These are phyloP conservation scores for Erebia epiphron DNA, from an alignment of 2,888 invertebrate genomes.

Conservation along the genomic window DNA sequence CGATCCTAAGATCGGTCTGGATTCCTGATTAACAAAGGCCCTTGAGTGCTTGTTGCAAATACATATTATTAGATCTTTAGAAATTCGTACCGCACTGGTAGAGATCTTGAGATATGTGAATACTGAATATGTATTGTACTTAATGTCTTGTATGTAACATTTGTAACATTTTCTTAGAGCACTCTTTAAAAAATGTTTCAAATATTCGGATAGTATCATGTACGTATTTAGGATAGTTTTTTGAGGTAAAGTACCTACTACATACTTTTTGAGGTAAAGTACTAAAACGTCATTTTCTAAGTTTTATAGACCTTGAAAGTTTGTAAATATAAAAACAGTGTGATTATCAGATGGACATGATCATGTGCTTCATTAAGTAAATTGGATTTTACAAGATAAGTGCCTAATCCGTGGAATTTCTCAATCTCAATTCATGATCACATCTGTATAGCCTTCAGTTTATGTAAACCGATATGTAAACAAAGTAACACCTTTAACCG, in stretches of 20 bases:
- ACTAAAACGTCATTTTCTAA: not conserved
- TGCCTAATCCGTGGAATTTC: not conserved
- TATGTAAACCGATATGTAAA: not conserved
- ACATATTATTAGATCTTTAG: slow-evolving; percentile 3
- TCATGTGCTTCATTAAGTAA: slow-evolving; percentile 2
- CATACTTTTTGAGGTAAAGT: too few relatives aligned
- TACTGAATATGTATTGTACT: not conserved
- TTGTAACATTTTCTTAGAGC: too few relatives aligned
- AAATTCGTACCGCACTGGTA: not conserved
- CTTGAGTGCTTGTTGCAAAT: not conserved
- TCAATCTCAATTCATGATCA: not conserved
- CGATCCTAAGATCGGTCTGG: not conserved
- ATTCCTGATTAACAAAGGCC: slow-evolving; percentile 3
- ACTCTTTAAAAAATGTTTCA: too few relatives aligned
- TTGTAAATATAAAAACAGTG: not conserved
- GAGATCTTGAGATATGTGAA: slow-evolving; percentile 3
- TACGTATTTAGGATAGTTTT: too few relatives aligned
- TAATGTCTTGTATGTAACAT: too few relatives aligned
- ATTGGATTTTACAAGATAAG: not conserved
- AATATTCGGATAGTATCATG: too few relatives aligned
- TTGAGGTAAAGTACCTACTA: not conserved
- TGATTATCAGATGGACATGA: not conserved
- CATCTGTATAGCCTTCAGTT: not conserved
- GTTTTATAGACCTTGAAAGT: not conserved
- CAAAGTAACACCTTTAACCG: not conserved